Evolutionary conservation across 1,140 invertebrate species (phyloP).

Genomic region (Drosophila insularis): DNA sequence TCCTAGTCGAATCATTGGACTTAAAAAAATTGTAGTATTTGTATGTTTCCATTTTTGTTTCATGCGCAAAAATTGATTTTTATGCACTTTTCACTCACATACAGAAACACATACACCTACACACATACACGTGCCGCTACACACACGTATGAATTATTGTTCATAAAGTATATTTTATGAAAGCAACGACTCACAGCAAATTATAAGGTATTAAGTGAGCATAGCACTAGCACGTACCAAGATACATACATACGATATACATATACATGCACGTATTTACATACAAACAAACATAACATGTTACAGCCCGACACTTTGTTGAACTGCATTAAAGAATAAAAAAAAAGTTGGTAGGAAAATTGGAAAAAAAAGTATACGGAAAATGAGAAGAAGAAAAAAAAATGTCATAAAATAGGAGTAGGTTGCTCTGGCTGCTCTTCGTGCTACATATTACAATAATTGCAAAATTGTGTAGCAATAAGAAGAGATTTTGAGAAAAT

Average conservation of each 20-base stretch:
- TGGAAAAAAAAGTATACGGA: not conserved
- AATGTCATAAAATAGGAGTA: slow-evolving; percentile 67
- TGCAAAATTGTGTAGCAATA: slow-evolving; percentile 70
- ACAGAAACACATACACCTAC: slow-evolving; percentile 37
- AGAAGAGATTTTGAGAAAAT: slow-evolving; percentile 64
- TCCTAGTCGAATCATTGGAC: not conserved
- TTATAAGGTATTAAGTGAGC: slow-evolving; percentile 80
- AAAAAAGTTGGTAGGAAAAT: slow-evolving; percentile 24
- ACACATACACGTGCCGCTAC: slow-evolving; percentile 24
- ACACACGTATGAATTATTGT: slow-evolving; percentile 77
- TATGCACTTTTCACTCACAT: slow-evolving; percentile 69
- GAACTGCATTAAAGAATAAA: slow-evolving; percentile 27
- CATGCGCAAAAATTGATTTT: slow-evolving; percentile 80
- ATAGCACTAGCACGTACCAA: slow-evolving; percentile 64
- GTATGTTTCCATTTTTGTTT: slow-evolving; percentile 51
- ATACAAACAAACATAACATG: slow-evolving; percentile 7
- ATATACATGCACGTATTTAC: slow-evolving; percentile 18
- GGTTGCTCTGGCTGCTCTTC: slow-evolving; percentile 18
- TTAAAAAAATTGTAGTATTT: slow-evolving; percentile 10
- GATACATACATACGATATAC: slow-evolving; percentile 4
- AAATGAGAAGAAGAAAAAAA: slow-evolving; percentile 22
- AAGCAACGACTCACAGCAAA: slow-evolving; percentile 78
- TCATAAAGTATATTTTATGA: slow-evolving; percentile 81
- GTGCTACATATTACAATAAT: slow-evolving; percentile 68
- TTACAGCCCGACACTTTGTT: slow-evolving; percentile 41